A percentile compares a stretch with the other conserved stretches of the same genome.
phyloP scores from a whole-genome alignment of 2,113 vertebrate species.

The Ginglymostoma cirratum region DNA sequence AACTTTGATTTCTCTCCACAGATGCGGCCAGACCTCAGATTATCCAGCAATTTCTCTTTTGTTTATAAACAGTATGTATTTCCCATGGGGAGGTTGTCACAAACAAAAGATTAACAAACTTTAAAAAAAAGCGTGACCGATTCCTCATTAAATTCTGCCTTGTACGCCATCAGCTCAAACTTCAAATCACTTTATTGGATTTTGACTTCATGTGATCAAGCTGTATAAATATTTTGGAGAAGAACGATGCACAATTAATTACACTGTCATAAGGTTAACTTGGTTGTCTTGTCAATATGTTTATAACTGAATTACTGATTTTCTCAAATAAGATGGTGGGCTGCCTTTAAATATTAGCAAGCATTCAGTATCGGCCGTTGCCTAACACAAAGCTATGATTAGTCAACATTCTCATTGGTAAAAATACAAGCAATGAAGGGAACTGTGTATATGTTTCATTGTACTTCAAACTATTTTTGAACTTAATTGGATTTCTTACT shows the following conservation, averaged over 20 bases:
- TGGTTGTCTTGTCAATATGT: background rate
- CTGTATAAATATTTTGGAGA: background rate
- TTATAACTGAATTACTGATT: slow-evolving; percentile 10
- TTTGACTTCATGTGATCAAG: background rate
- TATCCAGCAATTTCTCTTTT: too few relatives aligned
- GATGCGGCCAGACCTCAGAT: too few relatives aligned
- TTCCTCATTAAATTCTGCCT: background rate
- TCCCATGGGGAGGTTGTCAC: background rate
- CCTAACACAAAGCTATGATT: background rate
- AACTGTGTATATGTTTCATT: background rate
- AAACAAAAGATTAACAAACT: background rate
- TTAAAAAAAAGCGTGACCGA: background rate
- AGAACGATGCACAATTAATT: background rate
- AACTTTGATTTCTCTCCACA: too few relatives aligned
- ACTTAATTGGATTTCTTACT: background rate
- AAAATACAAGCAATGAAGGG: background rate
- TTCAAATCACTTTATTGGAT: background rate
- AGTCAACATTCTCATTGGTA: background rate
- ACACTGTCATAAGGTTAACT: background rate
- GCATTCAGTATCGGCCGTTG: slow-evolving; percentile 9
- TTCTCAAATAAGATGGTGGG: slow-evolving; percentile 13
- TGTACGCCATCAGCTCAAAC: background rate
- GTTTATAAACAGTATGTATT: background rate
- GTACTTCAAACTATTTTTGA: slow-evolving; percentile 5
- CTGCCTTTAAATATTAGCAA: background rate